Evolutionary conservation across 1,140 invertebrate genomes (phyloP), one percentile per base, ranked within the genome.

Genomic region (Pararge aegeria): DNA sequence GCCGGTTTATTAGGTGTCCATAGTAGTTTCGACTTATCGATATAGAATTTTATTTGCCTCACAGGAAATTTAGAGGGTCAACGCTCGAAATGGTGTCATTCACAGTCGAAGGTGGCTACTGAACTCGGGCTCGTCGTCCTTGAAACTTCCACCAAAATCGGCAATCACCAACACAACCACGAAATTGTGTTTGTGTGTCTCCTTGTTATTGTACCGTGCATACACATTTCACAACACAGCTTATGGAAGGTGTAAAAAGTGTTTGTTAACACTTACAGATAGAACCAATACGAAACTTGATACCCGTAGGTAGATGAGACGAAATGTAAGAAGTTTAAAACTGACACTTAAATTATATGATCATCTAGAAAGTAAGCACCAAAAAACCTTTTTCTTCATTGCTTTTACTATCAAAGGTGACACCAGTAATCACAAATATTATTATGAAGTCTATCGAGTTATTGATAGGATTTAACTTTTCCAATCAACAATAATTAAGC

Each of bases 1-100:
- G 55, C 21, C 44, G 21, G 19, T 37, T 42, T 21, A 38, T 24
- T 51, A 34, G 29, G 40, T 40, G 13, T 29, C 16, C 44, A 24
- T 38, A 65, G 57, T 49, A 18, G 38, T 44, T 30, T 55, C 24
- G 38, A 55, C 57, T 66, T 65, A 80, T 76, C 68, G 67, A 72
- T 62, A 68, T 61, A 69, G 50, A 70, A 57, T 80, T 77, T 73
- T 74, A 73, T 75, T 82, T 68, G 61, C 64, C 72, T 70, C 78
- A 73, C 82, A 87, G 83, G 82, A 87, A 89, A 73, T 67, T 71
- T 65, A 68, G 62, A 75, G 80, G 84, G 86, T 89, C 84, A 87
- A 86, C 65, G 84, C 55, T 75, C 86, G 70, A 78, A 83, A 80
- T 87, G 78, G 78, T 89, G 84, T 86, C 84, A 68, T 85, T 86